Base-by-base conservation (phyloP, 2,888 invertebrate species). In the Plutella xylostella region DNA sequence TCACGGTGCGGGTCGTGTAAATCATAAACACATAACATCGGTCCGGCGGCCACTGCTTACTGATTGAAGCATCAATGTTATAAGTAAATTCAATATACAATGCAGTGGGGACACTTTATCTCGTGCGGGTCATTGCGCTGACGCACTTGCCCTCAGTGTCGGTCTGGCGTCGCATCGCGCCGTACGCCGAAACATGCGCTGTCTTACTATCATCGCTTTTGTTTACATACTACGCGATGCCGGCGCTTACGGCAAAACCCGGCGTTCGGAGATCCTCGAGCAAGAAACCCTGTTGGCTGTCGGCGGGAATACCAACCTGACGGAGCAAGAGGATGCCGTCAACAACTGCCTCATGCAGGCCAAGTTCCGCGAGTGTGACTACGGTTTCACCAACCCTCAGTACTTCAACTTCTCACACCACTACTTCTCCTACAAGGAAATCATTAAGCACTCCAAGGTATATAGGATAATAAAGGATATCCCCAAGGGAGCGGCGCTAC, bases 401-500 rank as follows among this genome's bases (percentile, higher is more conserved):
- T 68, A 78, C 17, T 92, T 88, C 61, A 83, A 88, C 34, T 88
- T 92, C 2, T 86, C 90, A 0, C 78, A 79, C 19, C 91, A 91
- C 60, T 90, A 90, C 55, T 88, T 92, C 58, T 62, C 75, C 1
- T 87, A 88, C 2, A 86, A 86, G 56, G 58, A 82, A 1, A 63
- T 74, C 14, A 89, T 93, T 35, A 74, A 85, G 5, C 53, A 76
- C 0, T 91, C 92, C 0, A 77, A 86, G 48, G 87, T 93, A 0
- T 92, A 89, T 58, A 68, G 86, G 52, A 79, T 92, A 6, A 86
- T 94, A 11, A 77, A 85, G 49, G 69, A 68, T 28, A 85, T 94
- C 84, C 94, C 94, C 0, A 94, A 94, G 72, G 94, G 92, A 3
- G 90, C 86, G 0, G 87, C 88, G 0, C 65, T 92, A 12, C 93